Conservation (phyloP, 1,140 invertebrate species). For the Bactericera cockerelli region DNA sequence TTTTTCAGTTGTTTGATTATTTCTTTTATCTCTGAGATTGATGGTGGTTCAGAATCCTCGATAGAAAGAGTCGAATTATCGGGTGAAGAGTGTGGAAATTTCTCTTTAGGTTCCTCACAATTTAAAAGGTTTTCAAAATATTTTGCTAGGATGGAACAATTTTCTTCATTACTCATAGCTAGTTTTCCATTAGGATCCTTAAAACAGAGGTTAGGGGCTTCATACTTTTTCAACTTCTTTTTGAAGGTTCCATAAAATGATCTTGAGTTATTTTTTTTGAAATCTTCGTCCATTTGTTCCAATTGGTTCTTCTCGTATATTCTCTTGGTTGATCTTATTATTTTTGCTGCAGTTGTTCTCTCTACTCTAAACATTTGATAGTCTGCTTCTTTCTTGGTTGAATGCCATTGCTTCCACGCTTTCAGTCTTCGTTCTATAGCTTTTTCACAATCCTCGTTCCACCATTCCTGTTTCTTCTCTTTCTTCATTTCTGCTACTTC, state of each 20-base stretch:
- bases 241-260: constrained; percentile 9
- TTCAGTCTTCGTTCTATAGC: too few relatives aligned
- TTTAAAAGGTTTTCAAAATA: constrained; percentile 18
- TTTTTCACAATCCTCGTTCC: too few relatives aligned
- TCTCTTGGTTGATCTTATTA: too few relatives aligned
- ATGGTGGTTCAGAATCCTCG: constrained; percentile 12
- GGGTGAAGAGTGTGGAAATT: too few relatives aligned
- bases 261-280: constrained; percentile 8
- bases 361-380: too few relatives aligned
- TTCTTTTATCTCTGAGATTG: constrained; percentile 10
- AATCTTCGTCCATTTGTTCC: background rate
- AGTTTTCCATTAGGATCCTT: constrained; percentile 10
- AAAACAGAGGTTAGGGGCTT: background rate
- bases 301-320: background rate
- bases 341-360: too few relatives aligned
- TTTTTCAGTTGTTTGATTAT: constrained; percentile 18
- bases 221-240: background rate
- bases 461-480: too few relatives aligned
- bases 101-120: constrained; percentile 1
- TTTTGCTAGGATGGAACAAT: constrained; percentile 9
- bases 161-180: too few relatives aligned
- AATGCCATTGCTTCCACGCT: too few relatives aligned
- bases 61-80: too few relatives aligned
- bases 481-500: too few relatives aligned
- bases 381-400: too few relatives aligned